Evolutionary conservation across 1,140 invertebrate species (phyloP).

Genomic region (Hyles vespertilio): DNA sequence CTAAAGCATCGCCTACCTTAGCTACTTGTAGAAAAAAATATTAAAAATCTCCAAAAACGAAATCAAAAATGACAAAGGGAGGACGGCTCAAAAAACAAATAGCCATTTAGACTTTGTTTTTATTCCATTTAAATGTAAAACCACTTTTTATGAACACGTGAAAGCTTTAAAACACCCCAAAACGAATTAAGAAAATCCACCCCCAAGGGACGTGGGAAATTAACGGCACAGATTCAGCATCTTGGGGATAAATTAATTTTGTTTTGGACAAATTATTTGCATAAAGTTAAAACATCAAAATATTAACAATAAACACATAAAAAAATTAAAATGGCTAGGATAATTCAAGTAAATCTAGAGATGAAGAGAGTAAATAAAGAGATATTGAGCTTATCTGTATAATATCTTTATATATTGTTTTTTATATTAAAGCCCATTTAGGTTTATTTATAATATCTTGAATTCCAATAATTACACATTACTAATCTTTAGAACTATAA

Average conservation of each 20-base stretch:
- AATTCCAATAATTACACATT: too few relatives aligned
- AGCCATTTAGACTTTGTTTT: conserved; percentile 32
- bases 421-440: too few relatives aligned
- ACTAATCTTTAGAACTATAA: too few relatives aligned
- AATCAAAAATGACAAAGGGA: neutral
- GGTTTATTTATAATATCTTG: too few relatives aligned
- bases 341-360: too few relatives aligned
- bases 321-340: too few relatives aligned
- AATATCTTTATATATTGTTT: too few relatives aligned
- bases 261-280: neutral
- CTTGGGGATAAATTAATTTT: conserved; percentile 6
- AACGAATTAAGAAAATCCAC: conserved; percentile 41
- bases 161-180: conserved; percentile 34
- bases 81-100: conserved; percentile 15
- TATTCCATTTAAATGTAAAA: conserved; percentile 41
- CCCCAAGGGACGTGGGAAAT: conserved; percentile 36
- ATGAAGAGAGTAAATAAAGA: too few relatives aligned
- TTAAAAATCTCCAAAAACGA: too few relatives aligned
- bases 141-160: conserved; percentile 44
- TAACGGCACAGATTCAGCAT: conserved; percentile 24
- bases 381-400: too few relatives aligned
- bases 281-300: neutral
- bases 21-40: neutral
- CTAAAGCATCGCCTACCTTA: neutral
- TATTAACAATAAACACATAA: too few relatives aligned